Evolutionary conservation across 2,888 invertebrate species (phyloP), one percentile per base, ranked within the genome.

Genomic region (Ariolimax columbianus): DNA sequence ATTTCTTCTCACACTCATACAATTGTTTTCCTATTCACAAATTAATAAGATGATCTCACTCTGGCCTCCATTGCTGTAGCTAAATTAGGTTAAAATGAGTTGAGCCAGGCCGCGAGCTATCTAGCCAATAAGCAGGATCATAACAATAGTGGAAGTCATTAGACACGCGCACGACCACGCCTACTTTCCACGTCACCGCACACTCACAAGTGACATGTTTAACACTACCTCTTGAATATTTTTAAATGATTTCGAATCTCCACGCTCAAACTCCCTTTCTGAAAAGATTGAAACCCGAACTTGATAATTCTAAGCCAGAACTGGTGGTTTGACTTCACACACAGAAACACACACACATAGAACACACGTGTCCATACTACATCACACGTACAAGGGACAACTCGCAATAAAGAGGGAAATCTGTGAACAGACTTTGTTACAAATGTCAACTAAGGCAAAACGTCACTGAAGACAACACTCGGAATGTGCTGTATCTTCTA

Each of bases 121-220:
- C 63, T 40, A 75, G 82, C 75, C 82, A 82, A 82, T 82, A 38
- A 82, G 77, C 38, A 23, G 47, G 66, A 26, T n/a, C 14, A 36
- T 75, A 82, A 82, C 82, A 82, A 82, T 75, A 40, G 51, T 30
- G 51, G 26, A 51, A 51, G 70, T 51, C 81, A 55, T 47, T 70
- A 70, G 72, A 47, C 81, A 82, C 81, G 72, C 72, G 81, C n/a
- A 51, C 72, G 30, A 40, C n/a, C 72, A 72, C 81, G 72, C 81
- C 81, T 59, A 70, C 59, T 82, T 82, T 82, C 47, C 72, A 36
- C 33, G 72, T 81, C 51, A 70, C 51, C 23, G 26, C 81, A 81
- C 72, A 70, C n/a, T 26, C 72, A 72, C 51, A 81, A 81, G 51
- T 63, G 36, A 40, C 63, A 19, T 36, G 26, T 38, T 78, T 38